phyloP scores from a whole-genome alignment of 2,888 invertebrate species.

The Xestia c-nigrum region DNA sequence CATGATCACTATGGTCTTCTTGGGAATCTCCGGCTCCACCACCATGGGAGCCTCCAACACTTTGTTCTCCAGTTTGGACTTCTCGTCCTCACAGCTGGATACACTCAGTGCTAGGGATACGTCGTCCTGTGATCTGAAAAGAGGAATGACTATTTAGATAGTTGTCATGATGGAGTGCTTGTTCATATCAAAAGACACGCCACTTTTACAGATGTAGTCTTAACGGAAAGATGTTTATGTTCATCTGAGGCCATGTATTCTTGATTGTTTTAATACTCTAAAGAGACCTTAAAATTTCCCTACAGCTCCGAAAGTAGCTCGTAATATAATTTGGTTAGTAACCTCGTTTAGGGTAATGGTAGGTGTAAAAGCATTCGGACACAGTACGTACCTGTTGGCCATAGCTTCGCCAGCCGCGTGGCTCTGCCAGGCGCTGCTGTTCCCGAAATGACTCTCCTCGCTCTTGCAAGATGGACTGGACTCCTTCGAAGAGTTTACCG shows the following conservation, averaged over 20 bases:
- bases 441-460: conserved; percentile 87
- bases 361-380: background rate
- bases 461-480: conserved; percentile 89
- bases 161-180: background rate
- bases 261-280: background rate
- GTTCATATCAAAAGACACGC: background rate
- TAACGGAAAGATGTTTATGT: background rate
- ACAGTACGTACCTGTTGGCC: conserved; percentile 81
- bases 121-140: conserved; percentile 87
- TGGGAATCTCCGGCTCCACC: conserved; percentile 78
- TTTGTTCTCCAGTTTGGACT: conserved; percentile 82
- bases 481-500: conserved; percentile 87
- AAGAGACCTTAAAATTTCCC: background rate
- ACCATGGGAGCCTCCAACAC: conserved; percentile 67
- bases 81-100: conserved; percentile 89
- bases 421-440: conserved; percentile 86
- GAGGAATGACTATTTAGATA: background rate
- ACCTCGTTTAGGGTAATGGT: background rate
- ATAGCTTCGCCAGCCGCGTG: conserved; percentile 90
- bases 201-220: background rate
- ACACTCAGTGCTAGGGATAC: conserved; percentile 88
- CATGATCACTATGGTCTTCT: conserved; percentile 84
- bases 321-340: background rate
- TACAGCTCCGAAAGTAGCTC: background rate
- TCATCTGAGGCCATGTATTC: background rate